Evolutionary conservation across 2,797 vertebrate genomes (phyloP).

Genomic region (Synanceia verrucosa): DNA sequence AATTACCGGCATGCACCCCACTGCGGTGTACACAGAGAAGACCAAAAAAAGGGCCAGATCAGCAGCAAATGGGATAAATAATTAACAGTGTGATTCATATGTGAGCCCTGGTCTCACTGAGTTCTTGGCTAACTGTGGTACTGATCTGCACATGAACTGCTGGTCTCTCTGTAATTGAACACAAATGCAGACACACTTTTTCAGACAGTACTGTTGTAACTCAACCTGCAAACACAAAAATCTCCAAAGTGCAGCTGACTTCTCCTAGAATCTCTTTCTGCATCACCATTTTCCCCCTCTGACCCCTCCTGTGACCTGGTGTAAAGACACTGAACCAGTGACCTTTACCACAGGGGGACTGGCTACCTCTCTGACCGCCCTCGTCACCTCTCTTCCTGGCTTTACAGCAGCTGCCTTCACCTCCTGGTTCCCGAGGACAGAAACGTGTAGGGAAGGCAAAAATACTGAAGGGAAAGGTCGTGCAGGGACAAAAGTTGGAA

Average conservation of each 20-base stretch:
- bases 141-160: neutral
- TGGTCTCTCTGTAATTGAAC: neutral
- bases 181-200: neutral
- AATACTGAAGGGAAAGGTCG: constrained; percentile 1
- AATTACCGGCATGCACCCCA: constrained; percentile 51
- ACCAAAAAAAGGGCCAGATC: constrained; percentile 60
- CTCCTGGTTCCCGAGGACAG: constrained; percentile 20
- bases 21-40: constrained; percentile 55
- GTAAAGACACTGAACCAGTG: neutral
- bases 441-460: constrained; percentile 4
- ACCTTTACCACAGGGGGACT: constrained; percentile 6
- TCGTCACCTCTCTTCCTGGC: neutral
- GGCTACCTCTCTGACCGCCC: neutral
- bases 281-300: neutral
- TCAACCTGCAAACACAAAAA: neutral
- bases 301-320: neutral
- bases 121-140: neutral
- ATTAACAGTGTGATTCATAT: constrained; percentile 57
- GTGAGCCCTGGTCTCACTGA: constrained; percentile 8
- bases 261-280: neutral
- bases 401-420: constrained; percentile 8
- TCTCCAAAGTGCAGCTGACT: constrained; percentile 35
- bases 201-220: neutral
- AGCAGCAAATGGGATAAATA: constrained; percentile 67
- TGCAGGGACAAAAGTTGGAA: constrained; percentile 8